Base-by-base conservation (phyloP, 2,797 vertebrate genomes). In the Centropyge bicolor region DNA sequence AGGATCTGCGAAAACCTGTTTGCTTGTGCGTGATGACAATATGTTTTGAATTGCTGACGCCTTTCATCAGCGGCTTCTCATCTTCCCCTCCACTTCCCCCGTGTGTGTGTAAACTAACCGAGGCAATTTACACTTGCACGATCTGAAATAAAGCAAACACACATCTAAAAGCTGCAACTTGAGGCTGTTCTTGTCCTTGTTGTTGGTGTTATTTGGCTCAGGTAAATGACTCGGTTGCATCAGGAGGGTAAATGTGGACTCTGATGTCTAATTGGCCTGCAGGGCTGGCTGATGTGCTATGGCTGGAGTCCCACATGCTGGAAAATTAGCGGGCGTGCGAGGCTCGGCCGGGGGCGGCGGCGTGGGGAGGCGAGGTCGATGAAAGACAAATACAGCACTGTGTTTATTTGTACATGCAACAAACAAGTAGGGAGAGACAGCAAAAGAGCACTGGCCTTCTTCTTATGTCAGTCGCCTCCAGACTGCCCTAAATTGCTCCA, bases 181-280 rank as follows among this genome's bases (percentile, higher is more conserved):
- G 24, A 66, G 55, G 81, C 11, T 83, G 79, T 78, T 86, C 89
- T 84, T 82, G 63, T 31, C 49, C 59, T 84, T 75, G 73, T 79
- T 86, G 84, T 76, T 83, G 78, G 81, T 85, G 80, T 85, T 85
- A 79, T 88, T 90, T 87, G 9, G 68, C 83, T 90, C 77, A 89
- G 80, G 84, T 91, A 86, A 90, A 82, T 74, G 62, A 84, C 86
- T 76, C 12, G 52, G 80, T 94, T 94, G 90, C 93, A 86, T 94
- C 91, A 95, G 84, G 55, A 71, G 70, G 35, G 82, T 91, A 82
- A 88, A 91, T 86, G 73, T 84, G 86, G 82, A 89, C 83, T 78
- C 69, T 55, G 77, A 43, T 79, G 83, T 86, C 84, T 94, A 94
- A 93, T 94, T 95, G 88, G 91, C 84, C 88, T 88, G 81, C 40